Evolutionary conservation across 2,113 vertebrate species (phyloP).

Genomic region (Balaeniceps rex): DNA sequence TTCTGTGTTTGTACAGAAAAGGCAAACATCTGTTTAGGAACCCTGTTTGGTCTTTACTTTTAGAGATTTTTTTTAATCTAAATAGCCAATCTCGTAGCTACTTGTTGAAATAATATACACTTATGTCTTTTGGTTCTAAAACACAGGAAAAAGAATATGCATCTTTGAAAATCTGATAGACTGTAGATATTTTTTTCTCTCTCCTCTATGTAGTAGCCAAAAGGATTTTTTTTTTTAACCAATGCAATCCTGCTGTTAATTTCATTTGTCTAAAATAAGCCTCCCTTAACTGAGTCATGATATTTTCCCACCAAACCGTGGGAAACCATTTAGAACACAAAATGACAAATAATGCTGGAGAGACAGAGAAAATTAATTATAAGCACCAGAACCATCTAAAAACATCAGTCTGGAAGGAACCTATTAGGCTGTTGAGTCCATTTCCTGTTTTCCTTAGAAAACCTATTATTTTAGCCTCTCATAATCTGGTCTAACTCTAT

Average conservation of each 20-base stretch:
- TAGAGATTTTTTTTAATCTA: not conserved
- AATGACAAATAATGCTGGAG: not conserved
- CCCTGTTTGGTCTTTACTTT: not conserved
- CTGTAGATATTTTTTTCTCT: not conserved
- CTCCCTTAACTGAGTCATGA: not conserved
- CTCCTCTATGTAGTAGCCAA: not conserved
- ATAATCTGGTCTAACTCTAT: not conserved
- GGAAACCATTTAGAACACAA: not conserved
- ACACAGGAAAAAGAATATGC: not conserved
- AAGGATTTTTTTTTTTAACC: not conserved
- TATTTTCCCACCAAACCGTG: not conserved
- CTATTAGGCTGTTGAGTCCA: not conserved
- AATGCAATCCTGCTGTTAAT: not conserved
- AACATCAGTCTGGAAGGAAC: not conserved
- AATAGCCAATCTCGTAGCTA: not conserved
- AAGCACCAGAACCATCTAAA: not conserved
- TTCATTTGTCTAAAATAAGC: not conserved
- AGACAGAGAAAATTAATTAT: not conserved
- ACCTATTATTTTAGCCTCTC: not conserved
- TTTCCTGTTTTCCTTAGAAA: not conserved
- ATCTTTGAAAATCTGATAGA: not conserved
- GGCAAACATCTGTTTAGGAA: not conserved
- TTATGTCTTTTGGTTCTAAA: not conserved
- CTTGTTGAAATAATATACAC: not conserved
- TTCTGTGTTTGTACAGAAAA: not conserved